Percentiles rank a stretch among this genome's conserved stretches.
phyloP scores from a whole-genome alignment of 2,888 invertebrate species.

The Sphaeridia pumilis region DNA sequence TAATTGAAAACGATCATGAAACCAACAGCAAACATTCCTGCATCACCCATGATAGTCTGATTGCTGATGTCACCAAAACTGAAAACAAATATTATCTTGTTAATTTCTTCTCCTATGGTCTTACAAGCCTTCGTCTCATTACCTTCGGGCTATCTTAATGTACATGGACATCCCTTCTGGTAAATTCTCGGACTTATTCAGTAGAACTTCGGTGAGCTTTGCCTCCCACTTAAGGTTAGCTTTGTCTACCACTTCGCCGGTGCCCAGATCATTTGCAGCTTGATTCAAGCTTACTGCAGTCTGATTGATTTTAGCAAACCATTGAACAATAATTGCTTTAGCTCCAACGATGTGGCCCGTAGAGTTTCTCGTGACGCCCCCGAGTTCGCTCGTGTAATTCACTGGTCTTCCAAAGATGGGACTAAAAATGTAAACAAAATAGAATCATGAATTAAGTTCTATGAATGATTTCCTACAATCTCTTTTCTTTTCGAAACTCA shows the following conservation, averaged over 20 bases:
- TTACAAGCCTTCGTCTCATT: constrained; percentile 11
- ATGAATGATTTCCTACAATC: not conserved
- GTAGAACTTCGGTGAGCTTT: constrained; percentile 19
- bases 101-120: not conserved
- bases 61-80: constrained; percentile 66
- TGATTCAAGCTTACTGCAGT: constrained; percentile 50
- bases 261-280: constrained; percentile 58
- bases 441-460: not conserved
- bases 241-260: constrained; percentile 56
- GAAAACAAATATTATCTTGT: constrained; percentile 14
- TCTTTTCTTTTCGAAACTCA: not conserved
- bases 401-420: constrained; percentile 54
- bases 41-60: constrained; percentile 58
- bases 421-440: constrained; percentile 41
- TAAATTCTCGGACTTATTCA: constrained; percentile 10
- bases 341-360: constrained; percentile 53
- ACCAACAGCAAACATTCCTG: constrained; percentile 56
- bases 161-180: constrained; percentile 42
- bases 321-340: constrained; percentile 50
- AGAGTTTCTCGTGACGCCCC: constrained; percentile 47
- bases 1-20: constrained; percentile 61
- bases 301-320: constrained; percentile 50
- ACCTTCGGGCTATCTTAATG: constrained; percentile 53
- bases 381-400: constrained; percentile 52
- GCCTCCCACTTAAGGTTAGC: constrained; percentile 28